Base-by-base conservation (phyloP, 2,113 vertebrate species). In the Sialia sialis region DNA sequence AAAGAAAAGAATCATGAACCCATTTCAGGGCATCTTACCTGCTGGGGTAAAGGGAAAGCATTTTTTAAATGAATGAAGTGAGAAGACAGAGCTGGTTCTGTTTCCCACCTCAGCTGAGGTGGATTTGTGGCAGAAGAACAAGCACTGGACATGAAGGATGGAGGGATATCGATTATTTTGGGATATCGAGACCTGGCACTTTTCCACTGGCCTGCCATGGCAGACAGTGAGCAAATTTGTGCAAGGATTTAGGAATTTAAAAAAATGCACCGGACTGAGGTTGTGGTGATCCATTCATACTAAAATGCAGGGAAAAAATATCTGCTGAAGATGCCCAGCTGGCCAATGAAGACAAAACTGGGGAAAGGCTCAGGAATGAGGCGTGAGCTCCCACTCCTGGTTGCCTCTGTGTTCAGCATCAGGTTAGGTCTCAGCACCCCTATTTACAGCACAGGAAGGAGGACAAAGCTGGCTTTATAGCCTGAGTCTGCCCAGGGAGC, bases 351-450 rank as follows among this genome's bases (percentile, higher is more conserved):
- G 68, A 4, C 81, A 48, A 21, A 22, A 21, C 0, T 16, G 74
- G 85, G 52, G 12, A 46, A 38, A 59, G 56, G 4, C 16, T 87
- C 77, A 72, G 77, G 66, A 18, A 52, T 2, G 52, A 56, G 81
- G 30, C 10, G 0, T 84, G 89, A 94, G 84, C 87, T 96, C 92
- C 93, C 81, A 87, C 93, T 94, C 48, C 87, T 91, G 91, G 91
- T 43, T 95, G 84, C 64, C 93, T 89, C 10, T 15, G 46, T 34
- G 73, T 9, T 67, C 13, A 69, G 76, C 73, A 44, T 1, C 32
- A 13, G 8, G 76, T 10, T 4, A 13, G 62, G 51, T 46, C 11
- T 10, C 7, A 22, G 74, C 60, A 62, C 38, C 72, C 38, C 41
- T 4, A 0, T 3, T 14, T 14, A 6, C 11, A 15, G 49, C 3